phyloP scores from a whole-genome alignment of 2,888 invertebrate genomes.

The Galeruca laticollis region DNA sequence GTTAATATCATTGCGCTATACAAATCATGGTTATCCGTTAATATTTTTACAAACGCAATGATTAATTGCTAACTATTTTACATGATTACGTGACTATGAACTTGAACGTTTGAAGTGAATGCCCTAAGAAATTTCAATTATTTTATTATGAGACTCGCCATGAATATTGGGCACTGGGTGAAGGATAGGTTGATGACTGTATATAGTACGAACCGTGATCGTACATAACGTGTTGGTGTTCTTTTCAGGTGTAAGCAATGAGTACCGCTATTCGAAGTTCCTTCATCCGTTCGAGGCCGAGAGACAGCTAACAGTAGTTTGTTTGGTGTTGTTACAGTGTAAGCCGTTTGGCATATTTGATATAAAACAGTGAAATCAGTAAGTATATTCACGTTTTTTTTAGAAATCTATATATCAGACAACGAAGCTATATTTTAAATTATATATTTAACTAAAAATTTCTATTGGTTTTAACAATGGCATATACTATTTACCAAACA shows the following conservation, averaged over 20 bases:
- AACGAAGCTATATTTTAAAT: too few relatives aligned
- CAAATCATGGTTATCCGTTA: too few relatives aligned
- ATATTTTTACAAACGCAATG: too few relatives aligned
- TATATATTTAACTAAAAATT: too few relatives aligned
- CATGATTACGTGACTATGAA: neutral
- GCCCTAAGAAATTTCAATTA: neutral
- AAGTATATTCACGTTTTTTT: constrained; percentile 51
- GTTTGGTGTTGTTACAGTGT: constrained; percentile 60
- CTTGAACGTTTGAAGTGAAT: neutral
- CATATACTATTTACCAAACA: too few relatives aligned
- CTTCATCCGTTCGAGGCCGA: constrained; percentile 56
- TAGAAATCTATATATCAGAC: constrained; percentile 29
- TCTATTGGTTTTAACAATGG: too few relatives aligned
- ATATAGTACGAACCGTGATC: neutral
- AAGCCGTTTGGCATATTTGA: constrained; percentile 23
- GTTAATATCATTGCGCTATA: too few relatives aligned
- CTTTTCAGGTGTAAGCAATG: constrained; percentile 53
- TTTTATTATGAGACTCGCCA: neutral
- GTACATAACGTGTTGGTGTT: constrained; percentile 4
- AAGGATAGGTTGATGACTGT: constrained; percentile 14
- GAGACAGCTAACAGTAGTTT: constrained; percentile 62
- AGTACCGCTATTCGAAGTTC: constrained; percentile 65
- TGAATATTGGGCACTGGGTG: constrained; percentile 16
- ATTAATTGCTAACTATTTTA: too few relatives aligned
- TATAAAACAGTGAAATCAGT: constrained; percentile 39